Evolutionary conservation across 2,888 invertebrate genomes (phyloP), one percentile per base, ranked within the genome.

Genomic region (Cybosia mesomella): DNA sequence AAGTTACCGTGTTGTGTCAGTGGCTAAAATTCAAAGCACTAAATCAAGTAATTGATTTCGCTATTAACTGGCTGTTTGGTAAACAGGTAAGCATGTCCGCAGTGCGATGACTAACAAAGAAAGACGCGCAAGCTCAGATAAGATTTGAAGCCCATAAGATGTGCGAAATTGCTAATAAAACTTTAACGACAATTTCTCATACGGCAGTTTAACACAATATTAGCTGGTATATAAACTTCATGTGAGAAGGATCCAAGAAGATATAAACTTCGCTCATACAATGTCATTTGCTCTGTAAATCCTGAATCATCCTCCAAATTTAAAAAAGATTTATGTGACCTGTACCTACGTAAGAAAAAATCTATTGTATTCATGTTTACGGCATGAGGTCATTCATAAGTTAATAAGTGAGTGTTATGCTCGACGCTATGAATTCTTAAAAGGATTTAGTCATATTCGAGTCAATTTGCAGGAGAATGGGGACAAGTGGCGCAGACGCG

Each of bases 361-460:
- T 72, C 78, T 77, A 79, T 81, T 83, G 79, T 83, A 66, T 58
- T 74, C 67, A 55, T 65, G 74, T 78, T 75, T 67, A 80, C 32
- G 70, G 61, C 65, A 73, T 78, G 91, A 90, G 84, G 87, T 91
- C 90, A 90, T 87, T 83, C 83, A 77, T 85, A 83, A 85, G 83
- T 87, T 85, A 89, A 88, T 87, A 87, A 84, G 81, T 80, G 73
- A 80, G 80, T 82, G 79, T 84, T 80, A 82, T 84, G 78, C 79
- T 72, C 76, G 53, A 73, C 75, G 79, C 77, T 84, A 85, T 84
- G 86, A 87, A 89, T 90, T 88, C 86, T 89, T 90, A 89, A 91
- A 92, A 89, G 92, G 91, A 93, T 93, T 92, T 92, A 90, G 88
- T 89, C 89, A 88, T 89, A 89, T 88, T 88, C 84, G 83, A 89